phyloP scores from a whole-genome alignment of 2,888 invertebrate genomes.

The Drosophila nigricruria region DNA sequence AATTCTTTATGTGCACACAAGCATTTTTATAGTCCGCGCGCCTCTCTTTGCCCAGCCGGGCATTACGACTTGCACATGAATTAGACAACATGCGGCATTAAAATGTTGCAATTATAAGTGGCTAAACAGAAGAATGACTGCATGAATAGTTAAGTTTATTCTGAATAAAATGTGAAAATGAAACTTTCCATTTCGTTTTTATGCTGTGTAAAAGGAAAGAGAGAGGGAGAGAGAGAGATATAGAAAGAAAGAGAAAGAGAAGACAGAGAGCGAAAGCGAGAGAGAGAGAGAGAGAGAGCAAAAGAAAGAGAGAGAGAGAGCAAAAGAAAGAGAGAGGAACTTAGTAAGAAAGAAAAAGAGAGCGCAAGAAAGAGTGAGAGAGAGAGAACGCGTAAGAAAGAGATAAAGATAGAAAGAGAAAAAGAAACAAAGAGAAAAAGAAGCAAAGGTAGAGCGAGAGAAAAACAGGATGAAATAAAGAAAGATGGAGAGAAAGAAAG shows the following conservation, averaged over 20 bases:
- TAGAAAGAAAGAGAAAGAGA: background rate
- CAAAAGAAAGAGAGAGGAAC: too few species aligned
- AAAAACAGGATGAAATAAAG: background rate
- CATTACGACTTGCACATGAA: conserved; percentile 24
- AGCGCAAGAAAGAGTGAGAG: background rate
- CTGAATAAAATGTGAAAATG: background rate
- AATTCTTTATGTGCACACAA: conserved; percentile 76
- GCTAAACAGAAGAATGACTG: background rate
- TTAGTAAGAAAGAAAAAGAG: background rate
- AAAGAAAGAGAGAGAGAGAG: background rate
- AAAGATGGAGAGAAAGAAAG: background rate
- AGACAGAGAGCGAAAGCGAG: background rate
- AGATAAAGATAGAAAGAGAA: background rate
- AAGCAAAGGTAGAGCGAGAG: background rate
- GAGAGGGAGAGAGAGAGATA: background rate
- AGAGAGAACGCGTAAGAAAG: background rate
- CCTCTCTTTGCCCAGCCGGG: conserved; percentile 1
- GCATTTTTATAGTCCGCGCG: conserved; percentile 52
- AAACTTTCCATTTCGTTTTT: conserved; percentile 1
- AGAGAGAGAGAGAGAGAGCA: background rate
- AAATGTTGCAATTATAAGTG: conserved; percentile 8
- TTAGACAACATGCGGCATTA: conserved; percentile 20
- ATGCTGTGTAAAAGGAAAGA: background rate
- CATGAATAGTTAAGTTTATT: background rate
- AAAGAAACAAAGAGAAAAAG: background rate